Evolutionary conservation across 2,888 invertebrate genomes (phyloP).

Genomic region (Pandemis heparana): DNA sequence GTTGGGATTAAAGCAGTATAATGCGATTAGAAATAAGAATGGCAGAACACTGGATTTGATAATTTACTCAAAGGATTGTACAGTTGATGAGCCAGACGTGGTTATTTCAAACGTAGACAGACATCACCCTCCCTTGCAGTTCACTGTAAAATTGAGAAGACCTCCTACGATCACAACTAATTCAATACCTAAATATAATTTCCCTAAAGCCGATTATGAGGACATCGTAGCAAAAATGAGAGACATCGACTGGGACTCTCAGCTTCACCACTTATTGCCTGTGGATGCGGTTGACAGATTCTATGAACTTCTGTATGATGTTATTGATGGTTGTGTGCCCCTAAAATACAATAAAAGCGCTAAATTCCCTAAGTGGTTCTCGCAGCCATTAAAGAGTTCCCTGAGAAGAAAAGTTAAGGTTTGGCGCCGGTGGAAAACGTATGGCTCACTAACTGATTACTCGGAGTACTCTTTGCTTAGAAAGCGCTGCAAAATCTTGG

Average conservation of each 20-base stretch:
- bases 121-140: slow-evolving; percentile 12
- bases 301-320: not conserved
- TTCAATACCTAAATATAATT: not conserved
- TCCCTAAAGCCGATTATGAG: not conserved
- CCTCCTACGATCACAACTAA: not conserved
- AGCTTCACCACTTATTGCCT: not conserved
- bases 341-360: not conserved
- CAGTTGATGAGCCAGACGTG: not conserved
- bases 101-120: slow-evolving; percentile 9
- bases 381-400: not conserved
- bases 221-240: not conserved
- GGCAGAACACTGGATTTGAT: slow-evolving; percentile 1
- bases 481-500: not conserved
- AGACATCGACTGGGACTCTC: not conserved
- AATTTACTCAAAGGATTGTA: not conserved
- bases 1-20: slow-evolving; percentile 9
- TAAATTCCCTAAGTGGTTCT: slow-evolving; percentile 19
- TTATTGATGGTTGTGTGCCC: not conserved
- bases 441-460: slow-evolving; percentile 1
- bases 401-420: slow-evolving; percentile 6
- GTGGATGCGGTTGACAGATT: slow-evolving; percentile 1
- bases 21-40: slow-evolving; percentile 1
- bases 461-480: slow-evolving; percentile 1
- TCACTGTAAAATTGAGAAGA: not conserved
- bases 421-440: slow-evolving; percentile 17